Base-by-base conservation (phyloP, 1,140 invertebrate species). In the Drosophila bipectinata region DNA sequence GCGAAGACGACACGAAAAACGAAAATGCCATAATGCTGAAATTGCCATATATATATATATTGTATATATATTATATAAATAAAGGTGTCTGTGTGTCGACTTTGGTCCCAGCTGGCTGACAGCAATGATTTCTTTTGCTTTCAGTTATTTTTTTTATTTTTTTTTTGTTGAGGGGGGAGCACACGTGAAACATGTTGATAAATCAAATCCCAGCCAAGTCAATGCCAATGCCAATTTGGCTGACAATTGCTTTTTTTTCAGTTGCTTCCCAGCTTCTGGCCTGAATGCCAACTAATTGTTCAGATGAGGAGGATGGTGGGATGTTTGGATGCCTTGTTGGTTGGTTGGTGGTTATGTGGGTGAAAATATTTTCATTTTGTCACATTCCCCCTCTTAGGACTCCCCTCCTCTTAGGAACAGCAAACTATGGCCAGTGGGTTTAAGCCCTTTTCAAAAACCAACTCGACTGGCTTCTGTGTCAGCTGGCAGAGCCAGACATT, bases 151-250 rank as follows among this genome's bases (percentile, higher is more conserved):
- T 12, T 69, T 49, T n/a, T 18, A 1, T 4, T 7, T 14, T 15
- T 45, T 15, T 15, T 45, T 14, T 18, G 8, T 3, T 28, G 5
- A 7, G 26, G 26, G 26, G 26, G 26, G 75, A 44, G 34, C 62
- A 39, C 73, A 77, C 82, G 79, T 88, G 83, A 75, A 79, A 88
- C 78, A 78, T 85, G 82, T 85, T 85, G 82, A 87, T 87, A 87
- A 87, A 87, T 87, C 82, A 87, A 87, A 88, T 87, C 83, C 80
- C 82, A 79, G 68, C 78, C 59, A 76, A 87, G 64, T 88, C 78
- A 88, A 88, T 87, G 82, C 82, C 82, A 85, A 81, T 81, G 82
- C 82, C 82, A 85, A 85, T 85, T 85, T 85, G 82, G 69, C 60
- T 85, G 82, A 87, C 82, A 85, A 85, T 85, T 81, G 82, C 81